Conservation (phyloP, 2,797 vertebrate genomes). For the Hyperoplus lanceolatus region DNA sequence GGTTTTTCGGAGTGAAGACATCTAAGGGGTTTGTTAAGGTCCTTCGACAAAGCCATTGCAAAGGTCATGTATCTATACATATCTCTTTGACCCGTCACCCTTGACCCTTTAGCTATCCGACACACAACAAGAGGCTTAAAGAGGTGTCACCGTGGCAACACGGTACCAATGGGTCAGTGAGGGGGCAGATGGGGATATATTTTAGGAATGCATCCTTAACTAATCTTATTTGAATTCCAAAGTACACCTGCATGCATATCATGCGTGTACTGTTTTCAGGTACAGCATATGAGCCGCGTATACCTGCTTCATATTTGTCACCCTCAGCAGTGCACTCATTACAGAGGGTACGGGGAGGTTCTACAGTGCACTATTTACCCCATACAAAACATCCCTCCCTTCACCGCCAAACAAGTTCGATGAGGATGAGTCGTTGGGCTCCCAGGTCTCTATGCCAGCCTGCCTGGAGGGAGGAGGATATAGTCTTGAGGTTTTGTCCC, state of each 20-base stretch:
- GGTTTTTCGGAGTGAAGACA: conserved; percentile 42
- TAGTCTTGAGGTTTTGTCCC: conserved; percentile 58
- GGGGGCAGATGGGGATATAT: conserved; percentile 55
- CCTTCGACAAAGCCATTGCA: conserved; percentile 61
- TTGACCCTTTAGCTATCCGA: conserved; percentile 63
- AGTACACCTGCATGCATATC: conserved; percentile 4
- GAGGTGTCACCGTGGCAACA: conserved; percentile 64
- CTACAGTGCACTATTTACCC: conserved; percentile 20
- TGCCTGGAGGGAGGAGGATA: conserved; percentile 44
- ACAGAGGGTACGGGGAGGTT: conserved; percentile 30
- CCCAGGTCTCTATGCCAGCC: conserved; percentile 63
- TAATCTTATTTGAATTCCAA: neutral
- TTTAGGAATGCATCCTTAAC: neutral
- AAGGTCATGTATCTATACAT: conserved; percentile 66
- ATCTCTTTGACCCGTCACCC: conserved; percentile 78
- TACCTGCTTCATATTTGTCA: conserved; percentile 18
- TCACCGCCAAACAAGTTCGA: conserved; percentile 38
- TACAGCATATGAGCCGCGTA: neutral
- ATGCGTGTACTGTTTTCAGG: neutral
- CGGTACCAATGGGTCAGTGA: conserved; percentile 64
- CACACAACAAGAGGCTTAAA: conserved; percentile 42
- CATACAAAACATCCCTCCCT: conserved; percentile 12
- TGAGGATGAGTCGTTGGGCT: conserved; percentile 68
- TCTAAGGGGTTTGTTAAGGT: conserved; percentile 50
- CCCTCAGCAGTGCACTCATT: conserved; percentile 21